Percentiles rank a stretch among this genome's conserved stretches.
phyloP scores from a whole-genome alignment of 2,888 invertebrate genomes.

The Pollenia labialis region DNA sequence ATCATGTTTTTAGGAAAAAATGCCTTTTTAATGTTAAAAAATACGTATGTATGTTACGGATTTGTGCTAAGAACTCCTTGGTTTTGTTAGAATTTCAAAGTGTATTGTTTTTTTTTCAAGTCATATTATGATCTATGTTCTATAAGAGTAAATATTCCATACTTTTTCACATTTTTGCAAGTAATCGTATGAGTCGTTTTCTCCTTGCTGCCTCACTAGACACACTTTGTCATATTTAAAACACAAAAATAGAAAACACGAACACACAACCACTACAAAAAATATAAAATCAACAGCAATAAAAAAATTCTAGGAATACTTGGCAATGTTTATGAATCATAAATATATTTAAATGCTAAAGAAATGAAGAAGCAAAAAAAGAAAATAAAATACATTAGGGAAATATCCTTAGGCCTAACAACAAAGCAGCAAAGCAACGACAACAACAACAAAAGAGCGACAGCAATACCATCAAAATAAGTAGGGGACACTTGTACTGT shows the following conservation, averaged over 20 bases:
- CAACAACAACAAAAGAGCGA: slow-evolving; percentile 7
- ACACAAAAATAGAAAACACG: background rate
- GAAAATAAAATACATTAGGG: slow-evolving; percentile 55
- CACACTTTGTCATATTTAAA: slow-evolving; percentile 51
- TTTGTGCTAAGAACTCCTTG: background rate
- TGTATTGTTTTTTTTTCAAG: slow-evolving; percentile 28
- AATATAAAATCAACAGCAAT: background rate
- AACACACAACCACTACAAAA: background rate
- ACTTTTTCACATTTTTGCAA: slow-evolving; percentile 14
- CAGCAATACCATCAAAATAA: slow-evolving; percentile 19
- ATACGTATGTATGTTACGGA: background rate
- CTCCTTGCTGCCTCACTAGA: slow-evolving; percentile 32
- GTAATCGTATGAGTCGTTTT: background rate
- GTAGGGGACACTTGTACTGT: slow-evolving; percentile 32
- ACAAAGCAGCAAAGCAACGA: slow-evolving; percentile 6
- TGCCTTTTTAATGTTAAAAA: too few relatives aligned
- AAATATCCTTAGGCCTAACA: slow-evolving; percentile 62
- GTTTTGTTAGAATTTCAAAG: slow-evolving; percentile 3
- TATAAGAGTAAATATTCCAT: slow-evolving; percentile 61
- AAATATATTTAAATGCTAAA: slow-evolving; percentile 58
- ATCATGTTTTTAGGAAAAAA: too few relatives aligned
- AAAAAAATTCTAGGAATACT: slow-evolving; percentile 24
- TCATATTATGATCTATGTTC: slow-evolving; percentile 49
- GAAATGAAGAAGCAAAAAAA: slow-evolving; percentile 34
- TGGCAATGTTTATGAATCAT: slow-evolving; percentile 51